Evolutionary conservation across 1,140 invertebrate genomes (phyloP).

Genomic region (Cepaea nemoralis): DNA sequence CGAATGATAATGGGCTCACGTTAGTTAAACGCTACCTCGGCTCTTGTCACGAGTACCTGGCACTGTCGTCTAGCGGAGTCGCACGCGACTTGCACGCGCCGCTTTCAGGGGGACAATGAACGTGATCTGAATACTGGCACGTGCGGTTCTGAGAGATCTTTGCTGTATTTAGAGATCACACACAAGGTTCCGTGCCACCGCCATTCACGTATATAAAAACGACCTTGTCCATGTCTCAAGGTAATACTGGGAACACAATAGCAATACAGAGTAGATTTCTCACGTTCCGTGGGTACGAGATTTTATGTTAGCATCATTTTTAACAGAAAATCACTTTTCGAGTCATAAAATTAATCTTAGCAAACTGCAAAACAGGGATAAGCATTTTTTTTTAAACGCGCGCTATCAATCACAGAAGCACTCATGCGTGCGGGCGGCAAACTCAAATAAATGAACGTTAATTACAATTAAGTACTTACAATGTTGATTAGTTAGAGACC

Average conservation of each 20-base stretch:
- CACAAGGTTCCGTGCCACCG: background rate
- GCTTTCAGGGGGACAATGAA: background rate
- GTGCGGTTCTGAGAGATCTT: background rate
- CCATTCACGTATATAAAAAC: background rate
- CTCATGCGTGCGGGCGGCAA: too few relatives aligned
- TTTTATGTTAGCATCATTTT: background rate
- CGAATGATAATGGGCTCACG: slow-evolving; percentile 28
- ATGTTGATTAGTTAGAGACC: too few relatives aligned
- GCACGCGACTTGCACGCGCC: slow-evolving; percentile 20
- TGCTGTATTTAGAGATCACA: background rate
- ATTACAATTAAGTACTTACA: too few relatives aligned
- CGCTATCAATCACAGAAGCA: too few relatives aligned
- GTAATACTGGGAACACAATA: background rate
- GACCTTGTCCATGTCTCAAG: background rate
- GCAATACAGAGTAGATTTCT: too few relatives aligned
- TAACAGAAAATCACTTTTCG: background rate
- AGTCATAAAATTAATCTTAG: background rate
- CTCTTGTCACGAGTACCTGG: slow-evolving; percentile 4
- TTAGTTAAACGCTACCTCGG: slow-evolving; percentile 32
- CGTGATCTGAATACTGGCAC: slow-evolving; percentile 20
- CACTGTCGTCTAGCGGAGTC: background rate
- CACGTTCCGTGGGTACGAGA: background rate
- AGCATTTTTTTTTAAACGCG: too few relatives aligned
- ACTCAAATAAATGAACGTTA: too few relatives aligned
- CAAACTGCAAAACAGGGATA: too few relatives aligned